These are phyloP conservation scores for Drosophila affinis DNA, from an alignment of 2,888 invertebrate genomes.

Conservation along the genomic window DNA sequence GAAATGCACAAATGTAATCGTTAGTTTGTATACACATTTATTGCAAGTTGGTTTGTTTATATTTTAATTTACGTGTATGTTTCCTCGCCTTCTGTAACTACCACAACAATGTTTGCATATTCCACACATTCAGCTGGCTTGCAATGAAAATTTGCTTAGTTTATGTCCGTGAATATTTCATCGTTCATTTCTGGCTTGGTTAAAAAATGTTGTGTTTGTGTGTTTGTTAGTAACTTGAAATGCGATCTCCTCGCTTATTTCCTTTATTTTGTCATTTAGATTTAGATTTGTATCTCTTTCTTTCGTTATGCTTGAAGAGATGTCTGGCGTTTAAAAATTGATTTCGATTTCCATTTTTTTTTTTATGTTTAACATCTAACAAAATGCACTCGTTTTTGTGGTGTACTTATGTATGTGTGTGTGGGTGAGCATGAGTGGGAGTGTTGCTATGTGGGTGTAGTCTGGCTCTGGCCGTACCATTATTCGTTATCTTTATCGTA, in stretches of 20 bases:
- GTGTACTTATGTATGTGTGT: slow-evolving; percentile 15
- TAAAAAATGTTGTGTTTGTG: slow-evolving; percentile 29
- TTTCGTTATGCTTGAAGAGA: slow-evolving; percentile 18
- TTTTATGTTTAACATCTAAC: slow-evolving; percentile 64
- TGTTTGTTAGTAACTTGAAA: slow-evolving; percentile 41
- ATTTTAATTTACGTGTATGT: slow-evolving; percentile 68
- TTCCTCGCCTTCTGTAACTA: slow-evolving; percentile 71
- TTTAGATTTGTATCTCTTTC: slow-evolving; percentile 9
- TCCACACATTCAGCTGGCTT: slow-evolving; percentile 44
- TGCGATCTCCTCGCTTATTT: slow-evolving; percentile 34
- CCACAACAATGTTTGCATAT: slow-evolving; percentile 80
- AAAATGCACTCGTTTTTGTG: slow-evolving; percentile 56
- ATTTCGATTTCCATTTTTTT: slow-evolving; percentile 33
- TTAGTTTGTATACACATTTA: slow-evolving; percentile 83
- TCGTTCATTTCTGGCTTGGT: slow-evolving; percentile 21
- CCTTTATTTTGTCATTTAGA: slow-evolving; percentile 22
- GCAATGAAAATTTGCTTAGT: slow-evolving; percentile 39
- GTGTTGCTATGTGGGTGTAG: not conserved
- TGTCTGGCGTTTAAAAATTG: slow-evolving; percentile 45
- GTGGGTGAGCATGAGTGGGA: slow-evolving; percentile 35
- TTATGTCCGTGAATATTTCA: slow-evolving; percentile 42
- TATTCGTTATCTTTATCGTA: slow-evolving; percentile 52
- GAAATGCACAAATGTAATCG: slow-evolving; percentile 2
- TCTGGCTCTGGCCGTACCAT: slow-evolving; percentile 13
- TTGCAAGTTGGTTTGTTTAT: slow-evolving; percentile 80